Conservation (phyloP, 2,888 invertebrate genomes). For the Acutogordius australiensis region DNA sequence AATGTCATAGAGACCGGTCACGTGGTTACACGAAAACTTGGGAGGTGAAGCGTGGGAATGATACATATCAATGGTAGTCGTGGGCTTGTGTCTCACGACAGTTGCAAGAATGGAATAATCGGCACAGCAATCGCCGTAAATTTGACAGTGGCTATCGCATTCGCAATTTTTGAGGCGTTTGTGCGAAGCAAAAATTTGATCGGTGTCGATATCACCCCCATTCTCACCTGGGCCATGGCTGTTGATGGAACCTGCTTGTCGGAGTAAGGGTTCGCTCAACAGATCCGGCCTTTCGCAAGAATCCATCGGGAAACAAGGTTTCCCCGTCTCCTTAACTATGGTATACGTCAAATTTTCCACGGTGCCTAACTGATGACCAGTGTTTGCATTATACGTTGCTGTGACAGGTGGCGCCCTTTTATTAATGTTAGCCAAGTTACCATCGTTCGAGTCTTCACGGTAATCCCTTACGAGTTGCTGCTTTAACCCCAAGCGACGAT, state of each 20-base stretch:
- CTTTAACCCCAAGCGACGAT: too few relatives aligned
- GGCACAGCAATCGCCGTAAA: constrained; percentile 1
- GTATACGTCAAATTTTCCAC: not conserved
- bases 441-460: too few relatives aligned
- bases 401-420: too few relatives aligned
- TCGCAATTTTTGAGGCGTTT: not conserved
- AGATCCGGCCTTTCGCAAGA: not conserved
- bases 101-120: not conserved
- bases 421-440: too few relatives aligned
- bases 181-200: too few relatives aligned
- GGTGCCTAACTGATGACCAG: too few relatives aligned
- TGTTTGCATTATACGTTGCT: too few relatives aligned
- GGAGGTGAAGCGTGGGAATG: not conserved
- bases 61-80: not conserved
- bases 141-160: not conserved
- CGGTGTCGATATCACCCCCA: too few relatives aligned
- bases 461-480: too few relatives aligned
- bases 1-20: not conserved
- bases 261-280: not conserved
- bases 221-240: too few relatives aligned
- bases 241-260: too few relatives aligned
- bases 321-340: not conserved
- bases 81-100: too few relatives aligned
- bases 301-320: constrained; percentile 9
- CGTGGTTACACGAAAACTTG: not conserved